phyloP scores from a whole-genome alignment of 2,113 vertebrate species.

The Peucedramus taeniatus region DNA sequence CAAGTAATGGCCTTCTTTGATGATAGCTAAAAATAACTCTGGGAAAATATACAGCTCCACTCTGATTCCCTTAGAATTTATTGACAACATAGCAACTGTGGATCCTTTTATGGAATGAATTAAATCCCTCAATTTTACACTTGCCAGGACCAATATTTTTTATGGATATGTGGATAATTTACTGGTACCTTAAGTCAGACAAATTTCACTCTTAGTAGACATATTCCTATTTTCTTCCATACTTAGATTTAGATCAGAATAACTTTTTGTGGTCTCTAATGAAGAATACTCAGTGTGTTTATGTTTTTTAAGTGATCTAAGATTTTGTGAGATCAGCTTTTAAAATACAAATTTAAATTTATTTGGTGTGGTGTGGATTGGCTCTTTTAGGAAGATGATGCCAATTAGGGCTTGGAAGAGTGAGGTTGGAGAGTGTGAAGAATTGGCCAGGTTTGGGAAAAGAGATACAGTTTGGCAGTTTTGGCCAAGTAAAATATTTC shows the following conservation, averaged over 20 bases:
- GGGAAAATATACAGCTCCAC: background rate
- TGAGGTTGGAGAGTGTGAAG: background rate
- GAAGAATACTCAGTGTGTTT: background rate
- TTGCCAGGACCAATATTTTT: background rate
- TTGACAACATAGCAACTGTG: background rate
- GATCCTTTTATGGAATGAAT: background rate
- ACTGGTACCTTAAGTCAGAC: background rate
- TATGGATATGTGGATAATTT: background rate
- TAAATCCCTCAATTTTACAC: background rate
- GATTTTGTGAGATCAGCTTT: background rate
- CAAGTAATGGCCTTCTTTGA: background rate
- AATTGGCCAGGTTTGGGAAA: background rate
- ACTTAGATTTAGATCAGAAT: background rate
- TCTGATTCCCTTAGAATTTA: background rate
- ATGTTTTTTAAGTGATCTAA: background rate
- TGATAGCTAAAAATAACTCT: background rate
- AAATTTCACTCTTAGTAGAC: background rate
- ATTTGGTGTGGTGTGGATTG: background rate
- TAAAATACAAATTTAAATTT: background rate
- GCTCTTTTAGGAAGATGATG: background rate
- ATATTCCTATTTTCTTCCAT: background rate
- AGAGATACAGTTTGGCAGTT: background rate
- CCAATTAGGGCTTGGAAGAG: background rate
- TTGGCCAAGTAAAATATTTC: background rate
- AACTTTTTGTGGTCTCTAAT: background rate